Conservation (phyloP, 2,113 vertebrate species). For the Burhinus bistriatus region DNA sequence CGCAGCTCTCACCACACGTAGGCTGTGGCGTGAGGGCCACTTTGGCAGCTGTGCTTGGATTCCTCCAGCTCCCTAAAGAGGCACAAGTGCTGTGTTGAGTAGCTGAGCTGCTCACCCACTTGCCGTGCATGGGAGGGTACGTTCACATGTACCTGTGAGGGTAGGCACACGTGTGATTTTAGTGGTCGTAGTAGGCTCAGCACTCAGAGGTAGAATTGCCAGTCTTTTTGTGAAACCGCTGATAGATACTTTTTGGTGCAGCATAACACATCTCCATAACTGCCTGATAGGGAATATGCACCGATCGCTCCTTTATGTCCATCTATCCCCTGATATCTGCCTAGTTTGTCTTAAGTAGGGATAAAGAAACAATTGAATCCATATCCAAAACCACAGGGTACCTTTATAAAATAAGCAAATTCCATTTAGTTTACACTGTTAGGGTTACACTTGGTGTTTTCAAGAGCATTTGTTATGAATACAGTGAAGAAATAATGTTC, state of each 20-base stretch:
- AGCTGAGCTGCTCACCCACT: not conserved
- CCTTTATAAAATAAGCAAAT: not conserved
- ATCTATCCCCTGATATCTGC: fast-evolving
- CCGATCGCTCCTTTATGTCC: not conserved
- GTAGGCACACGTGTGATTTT: fast-evolving
- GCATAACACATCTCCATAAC: not conserved
- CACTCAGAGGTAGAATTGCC: not conserved
- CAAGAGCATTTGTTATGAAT: not conserved
- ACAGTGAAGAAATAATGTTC: not conserved
- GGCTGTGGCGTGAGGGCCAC: not conserved
- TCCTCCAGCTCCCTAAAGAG: not conserved
- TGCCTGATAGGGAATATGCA: not conserved
- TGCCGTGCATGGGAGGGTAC: fast-evolving
- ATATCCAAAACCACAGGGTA: not conserved
- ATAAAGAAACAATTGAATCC: not conserved
- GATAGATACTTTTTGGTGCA: not conserved
- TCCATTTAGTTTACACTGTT: not conserved
- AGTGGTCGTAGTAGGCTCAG: not conserved
- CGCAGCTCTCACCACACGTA: not conserved
- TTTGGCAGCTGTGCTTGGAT: not conserved
- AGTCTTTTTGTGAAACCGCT: not conserved
- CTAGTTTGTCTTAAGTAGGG: not conserved
- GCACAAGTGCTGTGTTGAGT: not conserved
- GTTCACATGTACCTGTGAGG: not conserved
- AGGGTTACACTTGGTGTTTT: not conserved